These are phyloP conservation scores for Agrochola lychnidis DNA, from an alignment of 2,888 invertebrate genomes.

Conservation along the genomic window DNA sequence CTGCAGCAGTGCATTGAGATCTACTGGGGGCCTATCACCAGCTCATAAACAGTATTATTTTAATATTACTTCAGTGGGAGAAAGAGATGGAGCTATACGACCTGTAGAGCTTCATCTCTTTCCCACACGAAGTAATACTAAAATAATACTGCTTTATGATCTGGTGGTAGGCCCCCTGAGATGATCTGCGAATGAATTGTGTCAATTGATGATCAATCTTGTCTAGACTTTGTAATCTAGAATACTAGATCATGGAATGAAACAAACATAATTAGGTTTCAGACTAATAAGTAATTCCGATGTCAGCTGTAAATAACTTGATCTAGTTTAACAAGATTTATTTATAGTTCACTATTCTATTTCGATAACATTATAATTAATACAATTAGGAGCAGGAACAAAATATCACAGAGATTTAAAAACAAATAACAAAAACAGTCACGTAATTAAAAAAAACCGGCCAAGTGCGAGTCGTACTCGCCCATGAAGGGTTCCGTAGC, in stretches of 20 bases:
- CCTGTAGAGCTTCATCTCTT: too few relatives aligned
- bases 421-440: constrained; percentile 7
- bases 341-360: constrained; percentile 37
- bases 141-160: too few relatives aligned
- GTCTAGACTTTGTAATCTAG: constrained; percentile 15
- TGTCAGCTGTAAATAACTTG: constrained; percentile 40
- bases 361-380: constrained; percentile 46
- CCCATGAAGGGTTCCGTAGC: too few relatives aligned
- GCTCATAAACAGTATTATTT: too few relatives aligned
- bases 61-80: too few relatives aligned
- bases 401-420: constrained; percentile 9
- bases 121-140: too few relatives aligned
- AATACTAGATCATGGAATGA: constrained; percentile 16
- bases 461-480: too few relatives aligned
- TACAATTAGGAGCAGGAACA: constrained; percentile 21
- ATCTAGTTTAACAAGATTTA: constrained; percentile 44
- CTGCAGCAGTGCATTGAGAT: neutral
- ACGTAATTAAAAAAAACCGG: too few relatives aligned
- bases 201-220: constrained; percentile 1
- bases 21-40: too few relatives aligned
- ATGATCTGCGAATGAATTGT: neutral
- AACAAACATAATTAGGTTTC: constrained; percentile 33
- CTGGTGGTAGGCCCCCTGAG: too few relatives aligned
- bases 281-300: constrained; percentile 34
- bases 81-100: too few relatives aligned